Percentiles rank a stretch among this genome's conserved stretches.
Evolutionary conservation across 2,888 invertebrate genomes (phyloP).

Genomic region (Melanotus villosus): DNA sequence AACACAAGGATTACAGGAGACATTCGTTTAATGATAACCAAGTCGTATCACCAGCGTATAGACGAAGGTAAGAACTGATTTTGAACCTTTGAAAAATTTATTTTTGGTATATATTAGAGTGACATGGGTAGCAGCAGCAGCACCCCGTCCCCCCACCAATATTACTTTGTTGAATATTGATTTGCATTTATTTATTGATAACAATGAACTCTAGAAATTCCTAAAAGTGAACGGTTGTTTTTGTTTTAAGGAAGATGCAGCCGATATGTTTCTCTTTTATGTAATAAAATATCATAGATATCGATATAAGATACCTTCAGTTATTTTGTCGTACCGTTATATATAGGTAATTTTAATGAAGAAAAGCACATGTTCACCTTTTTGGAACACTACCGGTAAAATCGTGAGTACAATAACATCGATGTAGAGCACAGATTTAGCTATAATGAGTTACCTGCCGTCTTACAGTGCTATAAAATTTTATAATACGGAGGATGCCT

Average conservation of each 20-base stretch:
- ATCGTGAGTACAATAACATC: background rate
- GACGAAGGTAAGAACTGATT: constrained; percentile 54
- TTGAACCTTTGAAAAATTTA: background rate
- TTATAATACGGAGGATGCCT: background rate
- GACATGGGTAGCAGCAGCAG: no score
- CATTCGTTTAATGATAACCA: constrained; percentile 56
- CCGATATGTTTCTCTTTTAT: no score
- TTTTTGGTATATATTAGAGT: no score
- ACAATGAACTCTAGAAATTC: no score
- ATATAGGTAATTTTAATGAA: background rate
- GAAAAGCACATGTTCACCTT: constrained; percentile 4
- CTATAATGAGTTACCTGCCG: constrained; percentile 11
- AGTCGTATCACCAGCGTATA: constrained; percentile 42
- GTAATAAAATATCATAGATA: no score
- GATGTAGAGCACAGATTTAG: constrained; percentile 15
- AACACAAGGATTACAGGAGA: constrained; percentile 48
- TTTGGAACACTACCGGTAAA: constrained; percentile 13
- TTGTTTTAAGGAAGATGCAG: no score
- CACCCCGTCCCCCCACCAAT: no score
- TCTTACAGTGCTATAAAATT: background rate
- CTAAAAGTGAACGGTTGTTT: no score
- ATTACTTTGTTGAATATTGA: no score
- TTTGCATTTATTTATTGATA: no score
- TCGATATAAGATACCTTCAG: no score
- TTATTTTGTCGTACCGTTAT: no score